These are phyloP conservation scores for Channallabes apus DNA, from an alignment of 2,797 vertebrate genomes.

Conservation along the genomic window DNA sequence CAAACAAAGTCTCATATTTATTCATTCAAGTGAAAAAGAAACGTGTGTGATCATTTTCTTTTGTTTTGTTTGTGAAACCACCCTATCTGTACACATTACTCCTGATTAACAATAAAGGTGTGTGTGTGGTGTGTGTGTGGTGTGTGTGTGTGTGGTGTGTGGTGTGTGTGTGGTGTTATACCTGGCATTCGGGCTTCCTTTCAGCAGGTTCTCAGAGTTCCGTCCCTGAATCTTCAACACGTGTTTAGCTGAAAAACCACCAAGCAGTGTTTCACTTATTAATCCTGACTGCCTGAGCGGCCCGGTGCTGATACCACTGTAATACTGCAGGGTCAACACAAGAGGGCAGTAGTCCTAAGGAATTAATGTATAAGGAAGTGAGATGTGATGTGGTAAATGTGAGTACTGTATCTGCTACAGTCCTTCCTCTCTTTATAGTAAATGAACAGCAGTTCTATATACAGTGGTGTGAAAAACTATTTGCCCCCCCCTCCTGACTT, in stretches of 20 bases:
- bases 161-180: conserved; percentile 58
- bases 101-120: not conserved
- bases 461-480: too few species aligned
- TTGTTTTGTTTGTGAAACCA: not conserved
- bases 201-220: conserved; percentile 72
- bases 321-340: conserved; percentile 56
- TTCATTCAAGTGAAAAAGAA: not conserved
- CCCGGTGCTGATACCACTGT: not conserved
- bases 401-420: too few species aligned
- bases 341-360: conserved; percentile 71
- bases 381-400: too few species aligned
- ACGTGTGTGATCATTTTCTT: not conserved
- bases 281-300: not conserved
- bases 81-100: not conserved
- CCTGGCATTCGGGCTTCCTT: conserved; percentile 83
- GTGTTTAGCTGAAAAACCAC: conserved; percentile 69
- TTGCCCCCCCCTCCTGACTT: too few species aligned
- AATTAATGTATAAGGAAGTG: too few species aligned
- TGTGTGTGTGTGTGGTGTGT: too few species aligned
- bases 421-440: too few species aligned
- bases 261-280: not conserved
- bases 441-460: too few species aligned
- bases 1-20: not conserved
- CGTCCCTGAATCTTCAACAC: conserved; percentile 76
- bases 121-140: too few species aligned